phyloP scores from a whole-genome alignment of 2,113 vertebrate genomes.

The Catagonus wagneri region DNA sequence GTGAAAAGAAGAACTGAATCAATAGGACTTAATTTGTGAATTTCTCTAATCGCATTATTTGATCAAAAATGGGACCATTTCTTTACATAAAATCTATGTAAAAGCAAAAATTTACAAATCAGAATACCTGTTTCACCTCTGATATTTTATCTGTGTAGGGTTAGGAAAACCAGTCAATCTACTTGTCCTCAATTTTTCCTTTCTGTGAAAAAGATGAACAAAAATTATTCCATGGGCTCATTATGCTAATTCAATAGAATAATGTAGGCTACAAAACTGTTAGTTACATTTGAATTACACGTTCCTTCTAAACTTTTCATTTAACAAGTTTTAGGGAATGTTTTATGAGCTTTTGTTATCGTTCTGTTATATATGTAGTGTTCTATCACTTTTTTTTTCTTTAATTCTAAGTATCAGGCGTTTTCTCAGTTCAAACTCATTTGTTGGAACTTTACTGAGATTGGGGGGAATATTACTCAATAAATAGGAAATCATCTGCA shows the following conservation, averaged over 20 bases:
- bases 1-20: neutral
- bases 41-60: neutral
- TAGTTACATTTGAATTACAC: neutral
- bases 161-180: neutral
- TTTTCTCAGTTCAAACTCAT: neutral
- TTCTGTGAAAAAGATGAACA: neutral
- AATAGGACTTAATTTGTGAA: neutral
- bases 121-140: neutral
- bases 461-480: neutral
- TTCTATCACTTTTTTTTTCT: neutral
- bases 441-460: neutral
- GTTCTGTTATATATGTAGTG: neutral
- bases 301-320: neutral
- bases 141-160: neutral
- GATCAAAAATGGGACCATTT: neutral
- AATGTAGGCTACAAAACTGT: neutral
- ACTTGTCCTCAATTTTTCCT: neutral
- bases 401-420: neutral
- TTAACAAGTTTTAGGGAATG: neutral
- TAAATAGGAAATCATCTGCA: neutral
- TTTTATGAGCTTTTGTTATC: neutral
- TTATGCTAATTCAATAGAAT: neutral
- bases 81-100: neutral
- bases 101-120: neutral
- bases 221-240: neutral